A percentile compares a stretch with the other conserved stretches of the same genome.
These are phyloP conservation scores for Agrotis puta DNA, from an alignment of 2,888 invertebrate genomes.

Conservation along the genomic window DNA sequence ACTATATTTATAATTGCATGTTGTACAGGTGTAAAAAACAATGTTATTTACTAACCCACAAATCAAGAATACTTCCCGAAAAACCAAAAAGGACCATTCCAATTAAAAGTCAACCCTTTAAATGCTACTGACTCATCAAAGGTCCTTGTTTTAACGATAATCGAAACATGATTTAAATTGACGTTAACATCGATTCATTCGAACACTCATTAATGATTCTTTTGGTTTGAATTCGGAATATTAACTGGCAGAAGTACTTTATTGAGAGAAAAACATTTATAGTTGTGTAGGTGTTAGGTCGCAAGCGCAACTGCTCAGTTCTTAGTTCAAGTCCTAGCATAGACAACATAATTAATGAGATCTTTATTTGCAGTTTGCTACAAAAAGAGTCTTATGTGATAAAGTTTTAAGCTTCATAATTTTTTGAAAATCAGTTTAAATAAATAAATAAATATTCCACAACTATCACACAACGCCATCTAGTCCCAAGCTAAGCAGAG, in stretches of 20 bases:
- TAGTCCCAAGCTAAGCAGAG: no score
- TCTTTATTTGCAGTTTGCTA: no score
- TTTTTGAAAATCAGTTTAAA: no score
- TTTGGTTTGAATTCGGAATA: slow-evolving; percentile 35
- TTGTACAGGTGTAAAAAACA: slow-evolving; percentile 49
- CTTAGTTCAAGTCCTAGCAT: no score
- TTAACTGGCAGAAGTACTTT: slow-evolving; percentile 35
- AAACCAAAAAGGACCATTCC: slow-evolving; percentile 59
- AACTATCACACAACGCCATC: no score
- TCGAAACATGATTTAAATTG: slow-evolving; percentile 63
- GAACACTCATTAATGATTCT: slow-evolving; percentile 54
- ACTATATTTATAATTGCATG: slow-evolving; percentile 29
- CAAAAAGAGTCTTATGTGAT: no score
- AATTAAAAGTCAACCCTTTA: slow-evolving; percentile 51
- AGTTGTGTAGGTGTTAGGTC: no score
- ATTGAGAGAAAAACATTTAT: background rate
- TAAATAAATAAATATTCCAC: no score
- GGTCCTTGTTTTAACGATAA: slow-evolving; percentile 57
- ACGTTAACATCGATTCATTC: slow-evolving; percentile 30
- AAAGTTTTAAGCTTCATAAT: no score
- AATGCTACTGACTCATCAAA: slow-evolving; percentile 50
- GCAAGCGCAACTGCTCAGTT: no score
- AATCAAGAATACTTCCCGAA: slow-evolving; percentile 57
- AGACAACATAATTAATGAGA: no score
- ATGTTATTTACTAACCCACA: slow-evolving; percentile 55